Evolutionary conservation across 2,888 invertebrate species (phyloP).

Genomic region (Perithous albicinctus): DNA sequence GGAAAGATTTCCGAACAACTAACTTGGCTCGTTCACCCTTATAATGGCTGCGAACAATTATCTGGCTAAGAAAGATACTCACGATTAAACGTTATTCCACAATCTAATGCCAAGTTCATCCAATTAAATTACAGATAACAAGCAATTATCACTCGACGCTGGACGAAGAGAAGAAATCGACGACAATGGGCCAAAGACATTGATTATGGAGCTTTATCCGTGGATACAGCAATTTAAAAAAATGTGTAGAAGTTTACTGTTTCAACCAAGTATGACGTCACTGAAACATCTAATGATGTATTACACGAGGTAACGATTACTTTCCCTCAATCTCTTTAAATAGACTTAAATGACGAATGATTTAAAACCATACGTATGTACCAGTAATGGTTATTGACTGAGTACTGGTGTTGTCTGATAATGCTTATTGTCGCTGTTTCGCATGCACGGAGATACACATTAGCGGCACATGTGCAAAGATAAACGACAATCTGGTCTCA

Average conservation of each 20-base stretch:
- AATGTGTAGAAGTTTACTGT: constrained; percentile 76
- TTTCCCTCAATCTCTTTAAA: not conserved
- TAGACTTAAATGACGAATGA: too few species aligned
- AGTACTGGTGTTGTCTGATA: constrained; percentile 73
- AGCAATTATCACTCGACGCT: constrained; percentile 13
- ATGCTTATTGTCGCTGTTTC: not conserved
- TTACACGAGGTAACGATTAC: constrained; percentile 79
- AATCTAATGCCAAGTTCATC: not conserved
- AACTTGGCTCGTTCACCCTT: not conserved
- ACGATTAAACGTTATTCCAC: not conserved
- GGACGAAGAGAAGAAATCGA: constrained; percentile 44
- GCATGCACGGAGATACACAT: constrained; percentile 27
- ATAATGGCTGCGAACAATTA: not conserved
- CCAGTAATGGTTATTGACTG: constrained; percentile 73
- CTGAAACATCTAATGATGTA: constrained; percentile 80
- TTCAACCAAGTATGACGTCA: constrained; percentile 76
- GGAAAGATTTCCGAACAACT: not conserved
- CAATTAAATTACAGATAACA: constrained; percentile 49
- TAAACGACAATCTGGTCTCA: constrained; percentile 59
- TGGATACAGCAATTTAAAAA: constrained; percentile 80
- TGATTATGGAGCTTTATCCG: constrained; percentile 73
- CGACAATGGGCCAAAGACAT: constrained; percentile 60
- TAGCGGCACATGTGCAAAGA: constrained; percentile 61
- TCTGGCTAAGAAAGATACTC: not conserved
- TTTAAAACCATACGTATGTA: constrained; percentile 29